Evolutionary conservation across 2,888 invertebrate species (phyloP).

Genomic region (Chloroclysta siterata): DNA sequence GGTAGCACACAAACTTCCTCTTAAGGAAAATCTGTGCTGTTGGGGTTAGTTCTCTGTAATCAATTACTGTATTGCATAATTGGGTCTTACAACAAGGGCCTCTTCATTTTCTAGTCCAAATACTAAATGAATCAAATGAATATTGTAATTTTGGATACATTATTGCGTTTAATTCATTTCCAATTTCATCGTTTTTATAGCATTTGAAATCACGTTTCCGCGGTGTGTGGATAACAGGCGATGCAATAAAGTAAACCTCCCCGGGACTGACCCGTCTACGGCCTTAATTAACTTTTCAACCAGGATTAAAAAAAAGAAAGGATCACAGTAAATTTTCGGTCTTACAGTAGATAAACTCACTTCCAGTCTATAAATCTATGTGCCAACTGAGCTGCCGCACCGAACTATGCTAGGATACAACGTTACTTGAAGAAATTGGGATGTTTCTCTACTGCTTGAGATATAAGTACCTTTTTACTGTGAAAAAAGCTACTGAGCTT

Average conservation of each 20-base stretch:
- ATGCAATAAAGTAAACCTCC: constrained; percentile 77
- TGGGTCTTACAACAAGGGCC: not conserved
- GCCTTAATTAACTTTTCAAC: constrained; percentile 81
- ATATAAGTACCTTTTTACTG: constrained; percentile 3
- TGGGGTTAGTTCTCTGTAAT: no score
- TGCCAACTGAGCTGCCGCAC: not conserved
- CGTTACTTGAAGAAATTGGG: not conserved
- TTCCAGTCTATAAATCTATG: no score
- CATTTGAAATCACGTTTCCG: constrained; percentile 42
- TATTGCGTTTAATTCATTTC: constrained; percentile 30
- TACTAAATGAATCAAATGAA: not conserved
- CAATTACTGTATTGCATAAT: no score
- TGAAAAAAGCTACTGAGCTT: constrained; percentile 57
- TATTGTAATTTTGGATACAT: not conserved
- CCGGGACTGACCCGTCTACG: constrained; percentile 72
- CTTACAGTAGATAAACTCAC: constrained; percentile 11
- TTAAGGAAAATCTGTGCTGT: no score
- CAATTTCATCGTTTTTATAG: constrained; percentile 51
- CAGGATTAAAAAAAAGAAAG: constrained; percentile 59
- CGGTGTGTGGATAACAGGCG: constrained; percentile 66
- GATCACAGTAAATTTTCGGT: constrained; percentile 27
- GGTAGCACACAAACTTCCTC: no score
- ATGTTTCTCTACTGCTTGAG: constrained; percentile 12
- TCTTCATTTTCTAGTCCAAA: not conserved
- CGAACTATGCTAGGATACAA: not conserved